These are phyloP conservation scores for Drosophila suboccidentalis DNA, from an alignment of 2,888 invertebrate genomes.

Conservation along the genomic window DNA sequence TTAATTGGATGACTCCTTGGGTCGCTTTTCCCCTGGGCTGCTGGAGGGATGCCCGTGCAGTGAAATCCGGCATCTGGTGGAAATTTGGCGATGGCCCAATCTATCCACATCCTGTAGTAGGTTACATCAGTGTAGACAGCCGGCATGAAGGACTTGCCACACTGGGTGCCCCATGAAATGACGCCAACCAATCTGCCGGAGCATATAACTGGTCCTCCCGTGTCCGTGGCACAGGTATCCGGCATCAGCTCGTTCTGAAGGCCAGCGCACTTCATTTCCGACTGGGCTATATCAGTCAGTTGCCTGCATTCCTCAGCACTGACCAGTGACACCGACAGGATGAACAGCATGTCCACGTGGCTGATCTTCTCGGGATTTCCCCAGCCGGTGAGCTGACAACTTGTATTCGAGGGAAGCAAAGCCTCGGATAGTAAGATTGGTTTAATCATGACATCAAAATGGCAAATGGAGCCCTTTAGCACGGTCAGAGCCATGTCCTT, in stretches of 20 bases:
- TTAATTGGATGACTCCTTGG: neutral
- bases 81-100: neutral
- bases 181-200: constrained; percentile 89
- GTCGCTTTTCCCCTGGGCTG: neutral
- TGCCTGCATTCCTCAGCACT: neutral
- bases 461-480: neutral
- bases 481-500: constrained; percentile 27
- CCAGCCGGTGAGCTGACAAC: constrained; percentile 31
- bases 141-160: constrained; percentile 88
- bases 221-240: constrained; percentile 93
- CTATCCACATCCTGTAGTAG: constrained; percentile 60
- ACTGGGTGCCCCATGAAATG: constrained; percentile 93
- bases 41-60: too few species aligned
- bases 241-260: constrained; percentile 88
- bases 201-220: constrained; percentile 91
- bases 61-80: neutral
- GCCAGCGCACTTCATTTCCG: constrained; percentile 91
- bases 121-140: constrained; percentile 91
- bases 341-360: neutral
- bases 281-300: neutral
- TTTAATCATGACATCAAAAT: neutral
- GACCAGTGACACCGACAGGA: neutral
- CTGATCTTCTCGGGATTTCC: neutral
- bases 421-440: neutral
- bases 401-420: neutral